Evolutionary conservation across 2,797 vertebrate species (phyloP).

Genomic region (Sphenopsis melanotis): DNA sequence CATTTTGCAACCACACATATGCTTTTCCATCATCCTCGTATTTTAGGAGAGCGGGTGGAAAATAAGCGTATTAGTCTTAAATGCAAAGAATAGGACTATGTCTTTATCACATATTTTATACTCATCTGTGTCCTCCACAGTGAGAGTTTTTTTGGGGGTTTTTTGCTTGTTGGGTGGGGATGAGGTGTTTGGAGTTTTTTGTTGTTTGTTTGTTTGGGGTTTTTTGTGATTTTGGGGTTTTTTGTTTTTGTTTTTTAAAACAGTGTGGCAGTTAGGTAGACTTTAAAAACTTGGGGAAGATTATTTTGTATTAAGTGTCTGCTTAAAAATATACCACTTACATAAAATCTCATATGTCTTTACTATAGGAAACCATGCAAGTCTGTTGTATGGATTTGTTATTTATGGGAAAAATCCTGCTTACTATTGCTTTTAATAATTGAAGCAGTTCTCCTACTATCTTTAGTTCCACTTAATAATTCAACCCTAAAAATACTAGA

Average conservation of each 20-base stretch:
- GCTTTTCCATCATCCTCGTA: background rate
- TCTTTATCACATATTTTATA: background rate
- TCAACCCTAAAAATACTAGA: background rate
- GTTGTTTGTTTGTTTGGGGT: background rate
- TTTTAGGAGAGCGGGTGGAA: constrained; percentile 13
- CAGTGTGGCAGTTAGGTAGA: background rate
- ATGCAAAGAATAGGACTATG: background rate
- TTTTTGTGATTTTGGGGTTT: background rate
- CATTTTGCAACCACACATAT: background rate
- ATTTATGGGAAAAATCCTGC: background rate
- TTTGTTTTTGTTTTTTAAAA: background rate
- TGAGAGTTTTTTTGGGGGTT: accelerated
- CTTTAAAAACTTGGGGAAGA: background rate
- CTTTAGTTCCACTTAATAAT: background rate
- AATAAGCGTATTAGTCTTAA: background rate
- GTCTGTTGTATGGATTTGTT: background rate
- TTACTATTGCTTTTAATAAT: background rate
- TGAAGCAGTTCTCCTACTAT: background rate
- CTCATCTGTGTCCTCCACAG: background rate
- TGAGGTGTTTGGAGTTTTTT: background rate
- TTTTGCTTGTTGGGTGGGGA: background rate
- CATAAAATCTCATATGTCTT: background rate
- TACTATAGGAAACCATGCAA: background rate
- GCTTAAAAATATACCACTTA: background rate
- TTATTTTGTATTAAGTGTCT: background rate